These are phyloP conservation scores for Rhegmatorhina hoffmannsi DNA, from an alignment of 2,113 vertebrate genomes.

Conservation along the genomic window DNA sequence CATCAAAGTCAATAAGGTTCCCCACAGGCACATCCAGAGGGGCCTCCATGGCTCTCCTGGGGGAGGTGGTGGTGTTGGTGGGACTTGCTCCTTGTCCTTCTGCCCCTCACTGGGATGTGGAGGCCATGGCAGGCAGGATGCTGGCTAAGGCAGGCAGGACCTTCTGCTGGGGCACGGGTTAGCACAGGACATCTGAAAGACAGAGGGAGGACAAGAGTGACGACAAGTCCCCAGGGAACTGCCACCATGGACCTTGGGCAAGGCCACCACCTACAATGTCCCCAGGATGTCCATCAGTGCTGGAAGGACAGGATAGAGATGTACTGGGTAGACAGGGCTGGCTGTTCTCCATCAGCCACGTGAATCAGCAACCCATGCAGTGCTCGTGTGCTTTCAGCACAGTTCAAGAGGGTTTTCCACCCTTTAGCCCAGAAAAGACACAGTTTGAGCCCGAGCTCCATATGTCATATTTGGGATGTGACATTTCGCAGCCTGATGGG, in stretches of 20 bases:
- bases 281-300: not conserved
- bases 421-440: not conserved
- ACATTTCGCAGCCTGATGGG: not conserved
- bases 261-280: accelerated
- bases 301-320: not conserved
- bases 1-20: conserved; percentile 86
- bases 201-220: not conserved
- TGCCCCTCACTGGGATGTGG: not conserved
- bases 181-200: conserved; percentile 47
- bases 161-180: accelerated
- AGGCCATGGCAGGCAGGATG: not conserved
- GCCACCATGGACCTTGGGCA: accelerated
- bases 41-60: conserved; percentile 75
- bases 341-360: not conserved
- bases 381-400: accelerated
- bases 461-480: not conserved
- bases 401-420: accelerated
- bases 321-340: not conserved
- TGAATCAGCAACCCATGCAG: not conserved
- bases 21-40: conserved; percentile 75
- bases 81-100: accelerated
- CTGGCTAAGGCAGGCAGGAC: not conserved
- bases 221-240: accelerated
- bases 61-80: accelerated
- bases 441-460: not conserved